These are phyloP conservation scores for Scolopax mira DNA, from an alignment of 2,113 vertebrate species.

Conservation along the genomic window DNA sequence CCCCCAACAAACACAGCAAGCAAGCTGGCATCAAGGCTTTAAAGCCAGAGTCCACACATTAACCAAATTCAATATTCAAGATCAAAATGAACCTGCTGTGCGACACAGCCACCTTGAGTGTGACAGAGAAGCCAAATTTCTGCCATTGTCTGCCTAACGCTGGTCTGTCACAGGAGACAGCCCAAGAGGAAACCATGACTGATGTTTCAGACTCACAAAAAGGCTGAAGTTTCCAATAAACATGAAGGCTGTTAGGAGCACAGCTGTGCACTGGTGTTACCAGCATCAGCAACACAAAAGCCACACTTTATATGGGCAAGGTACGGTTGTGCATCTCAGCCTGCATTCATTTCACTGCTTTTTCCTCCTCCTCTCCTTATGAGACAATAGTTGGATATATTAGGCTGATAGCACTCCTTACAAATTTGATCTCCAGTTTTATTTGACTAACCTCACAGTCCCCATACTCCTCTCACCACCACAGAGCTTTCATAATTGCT, in stretches of 20 bases:
- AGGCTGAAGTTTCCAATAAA: neutral
- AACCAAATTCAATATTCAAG: neutral
- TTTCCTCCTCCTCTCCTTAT: neutral
- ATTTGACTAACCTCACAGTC: neutral
- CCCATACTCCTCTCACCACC: neutral
- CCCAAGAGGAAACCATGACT: neutral
- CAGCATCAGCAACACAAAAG: neutral
- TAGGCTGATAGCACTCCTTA: neutral
- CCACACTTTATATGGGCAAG: neutral
- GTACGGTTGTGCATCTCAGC: neutral
- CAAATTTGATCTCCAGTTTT: neutral
- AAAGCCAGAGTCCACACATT: neutral
- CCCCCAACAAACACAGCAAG: neutral
- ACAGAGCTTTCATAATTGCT: neutral
- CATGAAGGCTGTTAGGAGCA: neutral
- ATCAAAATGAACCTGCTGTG: neutral
- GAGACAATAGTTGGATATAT: neutral
- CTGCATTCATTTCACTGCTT: neutral
- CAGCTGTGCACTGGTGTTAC: neutral
- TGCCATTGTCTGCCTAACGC: neutral
- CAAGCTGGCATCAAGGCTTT: neutral
- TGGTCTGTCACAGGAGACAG: neutral
- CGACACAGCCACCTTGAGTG: neutral
- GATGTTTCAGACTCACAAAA: neutral
- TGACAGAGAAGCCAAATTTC: neutral